Conservation (phyloP, 2,113 vertebrate species). For the Pseudorasbora parva region DNA sequence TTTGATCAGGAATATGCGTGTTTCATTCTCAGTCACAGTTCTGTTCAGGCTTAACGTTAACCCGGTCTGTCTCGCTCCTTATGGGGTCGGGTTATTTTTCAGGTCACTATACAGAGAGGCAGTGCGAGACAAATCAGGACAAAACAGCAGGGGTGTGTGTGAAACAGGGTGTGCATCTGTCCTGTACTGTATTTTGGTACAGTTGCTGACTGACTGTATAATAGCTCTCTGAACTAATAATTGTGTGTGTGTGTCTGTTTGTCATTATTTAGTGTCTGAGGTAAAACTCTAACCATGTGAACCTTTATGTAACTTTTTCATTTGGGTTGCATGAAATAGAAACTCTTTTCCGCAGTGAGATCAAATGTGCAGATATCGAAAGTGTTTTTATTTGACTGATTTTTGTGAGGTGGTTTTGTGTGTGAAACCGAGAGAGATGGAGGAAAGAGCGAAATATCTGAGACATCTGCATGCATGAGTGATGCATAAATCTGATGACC, state of each 20-base stretch:
- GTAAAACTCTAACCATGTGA: slow-evolving; percentile 7
- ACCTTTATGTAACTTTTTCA: not conserved
- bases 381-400: not conserved
- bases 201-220: slow-evolving; percentile 26
- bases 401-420: slow-evolving; percentile 29
- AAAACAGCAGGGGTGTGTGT: slow-evolving; percentile 42
- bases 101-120: not conserved
- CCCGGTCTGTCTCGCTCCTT: slow-evolving; percentile 6
- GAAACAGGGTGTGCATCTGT: slow-evolving; percentile 17
- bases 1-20: not conserved
- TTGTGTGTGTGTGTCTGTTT: not conserved
- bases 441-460: not conserved
- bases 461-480: not conserved
- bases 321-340: slow-evolving; percentile 15
- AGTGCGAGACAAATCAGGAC: slow-evolving; percentile 35
- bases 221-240: not conserved
- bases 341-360: not conserved
- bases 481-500: not conserved
- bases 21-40: not conserved
- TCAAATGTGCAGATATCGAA: not conserved
- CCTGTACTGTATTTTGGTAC: slow-evolving; percentile 17
- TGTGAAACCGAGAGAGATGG: not conserved
- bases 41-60: not conserved
- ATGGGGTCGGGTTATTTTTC: not conserved
- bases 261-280: not conserved